A percentile compares a stretch with the other conserved stretches of the same genome.
Conservation (phyloP, 2,888 invertebrate species). For the Zaprionus bogoriensis region DNA sequence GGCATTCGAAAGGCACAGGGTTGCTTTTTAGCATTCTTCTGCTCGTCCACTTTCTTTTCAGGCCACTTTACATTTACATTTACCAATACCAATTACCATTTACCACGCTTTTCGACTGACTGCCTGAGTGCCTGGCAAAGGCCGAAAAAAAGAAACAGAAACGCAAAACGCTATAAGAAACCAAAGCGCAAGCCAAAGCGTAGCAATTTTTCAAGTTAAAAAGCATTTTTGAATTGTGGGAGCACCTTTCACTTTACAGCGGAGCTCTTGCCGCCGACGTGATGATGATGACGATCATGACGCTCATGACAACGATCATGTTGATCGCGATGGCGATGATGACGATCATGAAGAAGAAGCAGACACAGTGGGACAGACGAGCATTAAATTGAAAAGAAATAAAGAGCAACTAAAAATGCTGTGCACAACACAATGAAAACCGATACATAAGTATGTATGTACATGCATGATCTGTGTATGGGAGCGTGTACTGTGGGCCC, state of each 20-base stretch:
- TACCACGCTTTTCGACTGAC: constrained; percentile 61
- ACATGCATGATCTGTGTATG: not conserved
- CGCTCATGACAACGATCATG: constrained; percentile 15
- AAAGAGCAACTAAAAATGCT: constrained; percentile 73
- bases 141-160: constrained; percentile 17
- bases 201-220: constrained; percentile 76
- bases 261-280: too few species aligned
- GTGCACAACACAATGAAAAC: constrained; percentile 73
- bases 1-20: constrained; percentile 36
- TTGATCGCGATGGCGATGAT: constrained; percentile 16
- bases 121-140: constrained; percentile 45
- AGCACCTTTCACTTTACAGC: constrained; percentile 79
- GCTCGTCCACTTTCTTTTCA: constrained; percentile 58
- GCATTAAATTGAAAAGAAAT: constrained; percentile 69
- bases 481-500: not conserved
- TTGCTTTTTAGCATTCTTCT: constrained; percentile 49
- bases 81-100: constrained; percentile 62
- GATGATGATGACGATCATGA: constrained; percentile 23
- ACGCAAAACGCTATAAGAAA: constrained; percentile 36
- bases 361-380: constrained; percentile 21
- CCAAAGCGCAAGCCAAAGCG: constrained; percentile 64
- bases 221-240: constrained; percentile 76
- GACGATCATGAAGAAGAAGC: constrained; percentile 24
- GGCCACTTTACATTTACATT: constrained; percentile 55
- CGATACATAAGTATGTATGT: constrained; percentile 45